A percentile compares a stretch with the other conserved stretches of the same genome.
Evolutionary conservation across 2,888 invertebrate species (phyloP).

Genomic region (Drosophila maculinotata): DNA sequence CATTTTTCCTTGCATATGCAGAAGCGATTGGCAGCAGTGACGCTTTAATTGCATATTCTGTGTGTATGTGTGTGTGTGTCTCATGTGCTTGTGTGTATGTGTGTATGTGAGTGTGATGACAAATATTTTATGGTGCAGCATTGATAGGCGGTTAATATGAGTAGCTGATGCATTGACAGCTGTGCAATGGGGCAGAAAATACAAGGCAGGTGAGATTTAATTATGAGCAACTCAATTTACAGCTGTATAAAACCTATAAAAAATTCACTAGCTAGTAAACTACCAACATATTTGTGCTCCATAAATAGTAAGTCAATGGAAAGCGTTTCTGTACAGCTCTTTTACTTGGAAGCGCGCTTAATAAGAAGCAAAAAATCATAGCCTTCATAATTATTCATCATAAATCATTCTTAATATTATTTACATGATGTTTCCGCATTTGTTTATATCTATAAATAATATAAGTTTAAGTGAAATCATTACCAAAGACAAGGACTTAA

Average conservation of each 20-base stretch:
- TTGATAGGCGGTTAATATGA: slow-evolving; percentile 57
- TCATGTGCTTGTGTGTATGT: slow-evolving; percentile 13
- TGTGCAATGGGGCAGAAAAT: slow-evolving; percentile 6
- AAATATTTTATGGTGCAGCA: slow-evolving; percentile 60
- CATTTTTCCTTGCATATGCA: slow-evolving; percentile 70
- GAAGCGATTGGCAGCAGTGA: slow-evolving; percentile 51
- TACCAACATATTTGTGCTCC: neutral
- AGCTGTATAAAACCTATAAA: neutral
- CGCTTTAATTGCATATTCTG: slow-evolving; percentile 60
- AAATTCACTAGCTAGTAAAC: neutral
- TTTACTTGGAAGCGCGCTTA: no score
- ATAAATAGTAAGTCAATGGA: neutral
- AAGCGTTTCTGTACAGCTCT: no score
- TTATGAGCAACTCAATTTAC: slow-evolving; percentile 7
- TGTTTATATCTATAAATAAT: no score
- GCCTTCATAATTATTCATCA: no score
- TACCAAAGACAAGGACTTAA: no score
- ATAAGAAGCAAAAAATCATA: no score
- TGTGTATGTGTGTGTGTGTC: slow-evolving; percentile 15
- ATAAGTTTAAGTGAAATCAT: no score
- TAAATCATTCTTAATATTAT: no score
- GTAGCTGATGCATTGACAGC: slow-evolving; percentile 49
- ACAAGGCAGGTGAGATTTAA: slow-evolving; percentile 26
- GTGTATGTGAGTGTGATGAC: slow-evolving; percentile 36
- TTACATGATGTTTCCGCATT: no score